Evolutionary conservation across 2,888 invertebrate genomes (phyloP).

Genomic region (Thecophora atra): DNA sequence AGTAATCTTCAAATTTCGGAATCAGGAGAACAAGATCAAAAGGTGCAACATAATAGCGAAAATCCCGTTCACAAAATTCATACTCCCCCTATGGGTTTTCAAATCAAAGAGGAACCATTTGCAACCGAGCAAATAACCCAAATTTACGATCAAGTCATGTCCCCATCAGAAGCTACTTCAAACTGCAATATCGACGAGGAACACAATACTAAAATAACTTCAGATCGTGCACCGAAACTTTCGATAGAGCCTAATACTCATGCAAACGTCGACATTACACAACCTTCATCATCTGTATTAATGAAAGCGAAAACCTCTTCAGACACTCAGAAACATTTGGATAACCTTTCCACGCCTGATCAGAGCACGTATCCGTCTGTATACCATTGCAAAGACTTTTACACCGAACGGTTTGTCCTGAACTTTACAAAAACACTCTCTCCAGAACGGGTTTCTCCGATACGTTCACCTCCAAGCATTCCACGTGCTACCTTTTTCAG

Average conservation of each 20-base stretch:
- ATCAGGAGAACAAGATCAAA: slow-evolving; percentile 50
- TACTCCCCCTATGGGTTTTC: slow-evolving; percentile 53
- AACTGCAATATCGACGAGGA: not conserved
- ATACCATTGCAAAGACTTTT: slow-evolving; percentile 60
- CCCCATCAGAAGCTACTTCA: slow-evolving; percentile 2
- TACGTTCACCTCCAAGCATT: slow-evolving; percentile 62
- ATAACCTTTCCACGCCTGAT: slow-evolving; percentile 61
- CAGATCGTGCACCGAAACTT: slow-evolving; percentile 47
- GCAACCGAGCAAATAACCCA: slow-evolving; percentile 49
- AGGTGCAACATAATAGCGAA: not conserved
- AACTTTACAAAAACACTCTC: slow-evolving; percentile 61
- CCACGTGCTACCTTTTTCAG: slow-evolving; percentile 65
- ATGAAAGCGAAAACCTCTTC: slow-evolving; percentile 66
- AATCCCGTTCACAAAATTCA: slow-evolving; percentile 20
- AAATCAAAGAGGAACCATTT: slow-evolving; percentile 60
- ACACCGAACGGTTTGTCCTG: slow-evolving; percentile 59
- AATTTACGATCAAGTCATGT: slow-evolving; percentile 35
- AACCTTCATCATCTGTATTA: slow-evolving; percentile 59
- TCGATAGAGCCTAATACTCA: slow-evolving; percentile 57
- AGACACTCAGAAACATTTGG: slow-evolving; percentile 64
- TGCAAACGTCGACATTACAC: slow-evolving; percentile 63
- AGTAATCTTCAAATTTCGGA: slow-evolving; percentile 53
- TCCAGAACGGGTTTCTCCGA: slow-evolving; percentile 63
- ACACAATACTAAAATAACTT: slow-evolving; percentile 32
- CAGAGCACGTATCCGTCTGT: slow-evolving; percentile 61